Base-by-base conservation (phyloP, 2,797 vertebrate genomes). In the Kryptopterus vitreolus region DNA sequence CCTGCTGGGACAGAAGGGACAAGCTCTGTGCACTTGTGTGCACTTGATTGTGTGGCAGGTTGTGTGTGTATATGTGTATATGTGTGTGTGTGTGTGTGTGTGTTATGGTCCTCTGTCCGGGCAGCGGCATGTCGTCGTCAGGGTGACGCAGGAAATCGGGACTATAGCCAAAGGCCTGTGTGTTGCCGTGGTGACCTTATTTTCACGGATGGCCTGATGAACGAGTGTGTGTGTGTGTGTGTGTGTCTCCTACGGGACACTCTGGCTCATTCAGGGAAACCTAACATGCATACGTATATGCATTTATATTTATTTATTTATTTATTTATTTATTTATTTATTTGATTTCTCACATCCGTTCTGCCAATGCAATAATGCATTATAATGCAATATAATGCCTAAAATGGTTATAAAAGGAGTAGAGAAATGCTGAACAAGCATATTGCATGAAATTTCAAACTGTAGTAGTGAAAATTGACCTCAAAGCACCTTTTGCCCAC, bases 161-260 rank as follows among this genome's bases (percentile, higher is more conserved):
- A 66, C 78, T 57, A 50, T 74, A 78, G 70, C 85, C 83, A 79
- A 52, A 82, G 79, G 81, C 69, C 77, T 74, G 68, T 26, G 59
- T 76, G 83, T 85, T 84, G 80, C 81, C 26, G 78, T 72, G 80
- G 65, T 85, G 85, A 86, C 84, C 80, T 87, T 87, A 85, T 88
- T 88, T 87, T 82, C 65, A 86, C 33, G 75, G 79, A 85, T 85
- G 83, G 68, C 76, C 78, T 77, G 66, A 81, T 83, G 79, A 83
- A 83, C 76, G 50, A 38, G n/a, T 72, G 18, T 4, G 22, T 59
- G 77, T 69, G 63, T 66, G 70, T 63, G 71, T 53, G n/a, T 63
- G 55, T 71, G 55, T 78, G 58, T 81, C 50, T 79, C 78, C 84
- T 79, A 26, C 7, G 72, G 78, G 57, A 72, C 74, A 58, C 0